A percentile compares a stretch with the other conserved stretches of the same genome.
Conservation (phyloP, 2,888 invertebrate genomes). For the Listrodromus nycthemerus region DNA sequence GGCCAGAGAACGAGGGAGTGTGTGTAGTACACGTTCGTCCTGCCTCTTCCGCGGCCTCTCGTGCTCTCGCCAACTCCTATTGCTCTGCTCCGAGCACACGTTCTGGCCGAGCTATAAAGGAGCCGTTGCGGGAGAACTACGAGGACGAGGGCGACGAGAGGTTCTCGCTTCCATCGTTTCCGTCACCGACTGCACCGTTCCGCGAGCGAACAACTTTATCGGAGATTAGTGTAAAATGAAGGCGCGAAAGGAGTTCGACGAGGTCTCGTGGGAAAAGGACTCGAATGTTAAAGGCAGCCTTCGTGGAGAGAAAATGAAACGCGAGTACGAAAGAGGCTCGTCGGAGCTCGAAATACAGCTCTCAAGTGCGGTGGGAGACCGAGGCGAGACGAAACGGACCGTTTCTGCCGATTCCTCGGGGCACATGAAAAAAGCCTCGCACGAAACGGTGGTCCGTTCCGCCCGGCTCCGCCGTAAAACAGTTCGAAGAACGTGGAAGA, state of each 20-base stretch:
- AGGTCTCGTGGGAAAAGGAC: neutral
- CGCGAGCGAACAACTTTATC: slow-evolving; percentile 68
- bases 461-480: neutral
- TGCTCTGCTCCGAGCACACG: slow-evolving; percentile 10
- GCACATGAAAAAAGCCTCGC: neutral
- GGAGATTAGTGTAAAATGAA: slow-evolving; percentile 72
- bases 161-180: slow-evolving; percentile 18
- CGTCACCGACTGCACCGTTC: slow-evolving; percentile 1
- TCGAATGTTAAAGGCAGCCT: neutral
- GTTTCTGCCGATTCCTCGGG: neutral
- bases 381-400: neutral
- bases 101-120: neutral
- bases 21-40: slow-evolving; percentile 51
- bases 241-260: slow-evolving; percentile 43
- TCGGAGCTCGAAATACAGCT: neutral
- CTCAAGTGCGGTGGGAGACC: neutral
- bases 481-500: neutral
- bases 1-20: slow-evolving; percentile 6
- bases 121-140: slow-evolving; percentile 10
- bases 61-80: slow-evolving; percentile 14
- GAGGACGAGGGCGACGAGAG: slow-evolving; percentile 20
- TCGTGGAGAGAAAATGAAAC: neutral
- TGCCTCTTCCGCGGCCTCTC: slow-evolving; percentile 20
- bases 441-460: neutral
- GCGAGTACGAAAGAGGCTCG: too few relatives aligned